Evolutionary conservation across 2,797 vertebrate species (phyloP).

Genomic region (Melopsittacus undulatus): DNA sequence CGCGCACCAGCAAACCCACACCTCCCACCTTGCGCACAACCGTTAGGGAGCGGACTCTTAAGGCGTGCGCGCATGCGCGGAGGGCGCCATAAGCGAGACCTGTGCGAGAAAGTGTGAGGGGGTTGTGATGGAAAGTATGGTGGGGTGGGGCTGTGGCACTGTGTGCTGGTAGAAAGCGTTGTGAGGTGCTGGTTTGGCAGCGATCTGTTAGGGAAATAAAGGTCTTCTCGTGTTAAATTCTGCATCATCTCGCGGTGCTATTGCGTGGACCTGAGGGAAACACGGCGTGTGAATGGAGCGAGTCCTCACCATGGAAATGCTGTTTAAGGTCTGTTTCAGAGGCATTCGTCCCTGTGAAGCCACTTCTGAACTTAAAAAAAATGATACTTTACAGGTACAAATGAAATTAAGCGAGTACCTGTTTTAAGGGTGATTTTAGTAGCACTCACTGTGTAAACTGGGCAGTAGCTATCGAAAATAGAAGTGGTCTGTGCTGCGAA

Average conservation of each 20-base stretch:
- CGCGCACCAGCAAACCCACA: rapidly evolving
- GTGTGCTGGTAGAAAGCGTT: rapidly evolving
- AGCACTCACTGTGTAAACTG: rapidly evolving
- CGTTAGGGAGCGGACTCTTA: neutral
- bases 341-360: rapidly evolving
- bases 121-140: no score
- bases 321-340: rapidly evolving
- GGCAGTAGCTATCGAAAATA: neutral
- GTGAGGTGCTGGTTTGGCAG: neutral
- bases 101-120: no score
- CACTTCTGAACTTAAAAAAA: neutral
- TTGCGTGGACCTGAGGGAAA: neutral
- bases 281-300: rapidly evolving
- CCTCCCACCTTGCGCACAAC: neutral
- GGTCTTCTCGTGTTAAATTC: rapidly evolving
- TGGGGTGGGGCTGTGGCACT: no score
- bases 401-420: no score
- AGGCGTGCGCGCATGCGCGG: neutral
- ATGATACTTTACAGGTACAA: neutral
- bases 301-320: rapidly evolving
- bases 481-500: rapidly evolving
- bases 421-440: neutral
- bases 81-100: rapidly evolving
- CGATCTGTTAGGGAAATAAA: rapidly evolving
- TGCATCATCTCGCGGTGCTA: rapidly evolving